Base-by-base conservation (phyloP, 1,140 invertebrate genomes). In the Hestina assimilis region DNA sequence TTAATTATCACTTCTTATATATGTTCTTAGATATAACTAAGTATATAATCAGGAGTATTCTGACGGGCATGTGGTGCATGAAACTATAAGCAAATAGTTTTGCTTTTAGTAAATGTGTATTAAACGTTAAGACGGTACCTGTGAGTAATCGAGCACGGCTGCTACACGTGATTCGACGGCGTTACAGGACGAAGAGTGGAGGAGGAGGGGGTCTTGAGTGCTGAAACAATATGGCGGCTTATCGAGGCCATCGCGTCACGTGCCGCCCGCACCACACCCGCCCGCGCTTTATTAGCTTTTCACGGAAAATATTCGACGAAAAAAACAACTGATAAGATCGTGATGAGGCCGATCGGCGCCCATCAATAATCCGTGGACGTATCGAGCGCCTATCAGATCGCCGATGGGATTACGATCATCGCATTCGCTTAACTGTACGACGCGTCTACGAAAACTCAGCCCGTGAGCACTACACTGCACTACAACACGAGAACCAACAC, bases 301-400 rank as follows among this genome's bases (percentile, higher is more conserved):
- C 80, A 78, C 75, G 78, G 79, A 81, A 84, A 82, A 81, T 73
- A 73, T 81, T 76, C 65, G 65, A 71, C 71, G 66, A 82, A 81
- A 83, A 82, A 80, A 83, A 83, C 78, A 84, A 84, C 69, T 79
- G 83, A 87, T 87, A 87, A 87, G 74, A 78, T 78, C 78, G 61
- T 71, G 75, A 72, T 76, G 78, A 83, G 70, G 74, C 67, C 78
- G 80, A 75, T 72, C 79, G 76, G 71, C 75, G 78, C 69, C 72
- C 80, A 75, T 86, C 80, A 74, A 82, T 86, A 82, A 82, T 80
- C 76, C 71, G 71, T 63, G 70, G 76, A 79, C 72, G 72, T 78
- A 53, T 75, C 67, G 67, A 62, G 41, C 23, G 29, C 29, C 66
- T 75, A 76, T 75, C 74, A 63, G 71, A 73, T 76, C 67, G 54